phyloP scores from a whole-genome alignment of 2,797 vertebrate species.

The Dicrostonyx torquatus region DNA sequence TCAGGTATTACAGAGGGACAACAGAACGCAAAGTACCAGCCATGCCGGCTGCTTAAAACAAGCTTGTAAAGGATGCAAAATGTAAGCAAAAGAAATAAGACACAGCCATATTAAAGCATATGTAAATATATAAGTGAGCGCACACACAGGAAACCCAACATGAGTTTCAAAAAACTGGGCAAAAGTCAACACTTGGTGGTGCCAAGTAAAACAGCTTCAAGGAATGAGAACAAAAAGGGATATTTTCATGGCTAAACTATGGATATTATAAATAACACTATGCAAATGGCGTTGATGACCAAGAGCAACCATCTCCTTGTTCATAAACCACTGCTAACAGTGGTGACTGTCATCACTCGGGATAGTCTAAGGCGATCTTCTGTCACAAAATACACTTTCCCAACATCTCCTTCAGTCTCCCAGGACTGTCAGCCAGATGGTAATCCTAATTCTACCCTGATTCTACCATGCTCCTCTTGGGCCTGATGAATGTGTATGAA shows the following conservation, averaged over 20 bases:
- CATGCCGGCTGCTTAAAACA: background rate
- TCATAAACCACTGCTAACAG: background rate
- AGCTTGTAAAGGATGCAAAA: background rate
- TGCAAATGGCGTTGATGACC: background rate
- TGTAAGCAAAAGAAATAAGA: background rate
- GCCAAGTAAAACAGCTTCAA: background rate
- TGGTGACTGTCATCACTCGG: background rate
- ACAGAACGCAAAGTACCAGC: background rate
- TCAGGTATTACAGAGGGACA: background rate
- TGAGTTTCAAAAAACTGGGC: background rate
- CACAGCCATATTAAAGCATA: background rate
- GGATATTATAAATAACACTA: conserved; percentile 29
- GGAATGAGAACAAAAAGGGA: background rate
- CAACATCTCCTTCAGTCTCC: background rate
- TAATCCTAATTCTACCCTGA: background rate
- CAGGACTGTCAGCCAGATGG: background rate
- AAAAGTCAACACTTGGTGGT: background rate
- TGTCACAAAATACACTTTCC: background rate
- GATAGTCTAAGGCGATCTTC: background rate
- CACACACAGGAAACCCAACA: background rate
- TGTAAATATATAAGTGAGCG: background rate
- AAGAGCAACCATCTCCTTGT: conserved; percentile 1
- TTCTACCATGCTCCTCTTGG: background rate
- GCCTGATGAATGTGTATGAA: background rate
- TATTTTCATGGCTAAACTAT: background rate